Evolutionary conservation across 23 tunicate genomes (phyloP).

Genomic region (Oikopleura dioica): DNA sequence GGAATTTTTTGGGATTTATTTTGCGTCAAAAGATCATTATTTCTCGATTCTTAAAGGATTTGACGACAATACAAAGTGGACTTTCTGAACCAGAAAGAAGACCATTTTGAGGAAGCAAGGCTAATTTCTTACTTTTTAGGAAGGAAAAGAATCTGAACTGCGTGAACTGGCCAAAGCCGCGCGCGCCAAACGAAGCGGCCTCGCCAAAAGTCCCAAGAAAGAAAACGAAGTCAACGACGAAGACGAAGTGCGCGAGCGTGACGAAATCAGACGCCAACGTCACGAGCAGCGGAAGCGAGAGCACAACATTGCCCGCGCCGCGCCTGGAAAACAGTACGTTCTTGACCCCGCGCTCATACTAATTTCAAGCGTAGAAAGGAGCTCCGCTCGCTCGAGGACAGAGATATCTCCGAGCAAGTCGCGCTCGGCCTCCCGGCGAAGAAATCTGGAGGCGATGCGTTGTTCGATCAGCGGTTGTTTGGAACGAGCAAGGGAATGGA

Average conservation of each 20-base stretch:
- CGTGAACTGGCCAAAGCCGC: conserved; percentile 86
- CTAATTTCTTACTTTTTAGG: conserved; percentile 12
- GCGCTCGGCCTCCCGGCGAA: conserved; percentile 85
- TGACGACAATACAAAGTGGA: too few species aligned
- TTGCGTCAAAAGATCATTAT: too few species aligned
- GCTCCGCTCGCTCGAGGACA: conserved; percentile 16
- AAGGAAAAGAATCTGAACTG: conserved; percentile 68
- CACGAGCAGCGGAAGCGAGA: conserved; percentile 55
- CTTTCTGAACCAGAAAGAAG: too few species aligned
- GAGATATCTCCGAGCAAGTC: conserved; percentile 80
- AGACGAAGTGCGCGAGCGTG: conserved; percentile 34
- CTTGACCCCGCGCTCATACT: neutral
- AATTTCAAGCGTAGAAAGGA: neutral
- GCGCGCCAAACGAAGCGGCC: conserved; percentile 58
- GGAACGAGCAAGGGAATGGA: conserved; percentile 43
- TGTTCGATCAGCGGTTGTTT: conserved; percentile 85
- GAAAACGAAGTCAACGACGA: conserved; percentile 51
- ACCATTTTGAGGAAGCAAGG: too few species aligned
- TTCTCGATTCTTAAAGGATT: too few species aligned
- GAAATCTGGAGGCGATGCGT: conserved; percentile 31
- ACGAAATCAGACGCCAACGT: conserved; percentile 56
- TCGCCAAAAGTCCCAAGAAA: conserved; percentile 15
- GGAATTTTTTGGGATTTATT: too few species aligned
- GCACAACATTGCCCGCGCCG: conserved; percentile 75
- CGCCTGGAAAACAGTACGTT: conserved; percentile 68